A percentile compares a stretch with the other conserved stretches of the same genome.
Evolutionary conservation across 2,113 vertebrate species (phyloP).

Genomic region (Heliornis fulica): DNA sequence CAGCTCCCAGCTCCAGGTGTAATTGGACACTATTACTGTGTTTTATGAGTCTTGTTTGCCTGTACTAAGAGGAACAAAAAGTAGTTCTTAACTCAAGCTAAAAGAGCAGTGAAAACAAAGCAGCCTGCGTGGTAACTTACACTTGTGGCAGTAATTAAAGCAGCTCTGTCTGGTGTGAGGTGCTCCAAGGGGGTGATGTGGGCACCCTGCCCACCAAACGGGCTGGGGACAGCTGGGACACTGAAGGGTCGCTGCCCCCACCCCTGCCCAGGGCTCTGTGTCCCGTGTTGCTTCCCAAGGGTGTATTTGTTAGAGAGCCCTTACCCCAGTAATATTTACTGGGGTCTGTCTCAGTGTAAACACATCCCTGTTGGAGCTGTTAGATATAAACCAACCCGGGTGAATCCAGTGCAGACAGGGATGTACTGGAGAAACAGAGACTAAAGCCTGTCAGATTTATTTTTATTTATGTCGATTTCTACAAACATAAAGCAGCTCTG

Average conservation of each 20-base stretch:
- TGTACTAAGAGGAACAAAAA: background rate
- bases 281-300: background rate
- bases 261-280: rapidly evolving
- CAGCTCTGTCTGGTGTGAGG: background rate
- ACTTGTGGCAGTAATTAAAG: background rate
- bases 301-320: background rate
- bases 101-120: background rate
- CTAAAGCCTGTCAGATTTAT: constrained; percentile 45
- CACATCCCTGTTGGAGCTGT: background rate
- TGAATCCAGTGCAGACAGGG: constrained; percentile 16
- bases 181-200: too few relatives aligned
- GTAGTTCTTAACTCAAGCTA: background rate
- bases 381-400: background rate
- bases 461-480: constrained; percentile 37
- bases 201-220: too few relatives aligned
- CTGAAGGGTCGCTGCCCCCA: background rate
- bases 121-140: background rate
- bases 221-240: too few relatives aligned
- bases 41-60: background rate
- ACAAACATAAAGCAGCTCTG: constrained; percentile 35
- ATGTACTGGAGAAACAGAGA: background rate
- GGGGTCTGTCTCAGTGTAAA: background rate
- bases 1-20: background rate
- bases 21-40: background rate
- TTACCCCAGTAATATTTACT: background rate